Base-by-base conservation (phyloP, 2,113 vertebrate genomes). In the Seriola rivoliana region DNA sequence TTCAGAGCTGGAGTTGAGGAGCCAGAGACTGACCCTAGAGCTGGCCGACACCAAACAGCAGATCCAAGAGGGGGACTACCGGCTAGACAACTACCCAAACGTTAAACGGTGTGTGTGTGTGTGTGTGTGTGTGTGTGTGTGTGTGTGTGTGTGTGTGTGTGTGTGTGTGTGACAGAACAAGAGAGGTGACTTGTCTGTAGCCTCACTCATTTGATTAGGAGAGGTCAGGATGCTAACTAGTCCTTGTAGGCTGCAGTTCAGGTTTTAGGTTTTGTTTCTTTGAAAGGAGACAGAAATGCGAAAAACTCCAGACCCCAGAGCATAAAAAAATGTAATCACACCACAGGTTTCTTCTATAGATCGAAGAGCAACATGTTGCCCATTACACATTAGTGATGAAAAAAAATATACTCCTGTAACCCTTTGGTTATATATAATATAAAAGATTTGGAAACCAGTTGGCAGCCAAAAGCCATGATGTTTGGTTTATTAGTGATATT, bases 21-120 rank as follows among this genome's bases (percentile, higher is more conserved):
- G 96, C 90, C 98, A 99, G 54, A 96, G 96, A 82, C 91, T 99
- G 80, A 94, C 96, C 6, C 92, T 99, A 75, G 97, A 99, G 81
- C 93, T 99, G 86, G 96, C 97, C 25, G 97, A 99, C 87, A 98
- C 97, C 55, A 99, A 97, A 78, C 97, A 96, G 86, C 95, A 95
- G 84, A 97, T 99, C 90, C 97, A 97, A 48, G 97, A 95, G 78
- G 97, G 97, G 32, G 96, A 99, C 91, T 99, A 96, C 90, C 97
- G 96, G 50, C 91, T 96, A n/a, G 96, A 98, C 17, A 99, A 99
- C 93, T 99, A 99, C 80, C 96, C 96, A 84, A 96, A 94, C 92
- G 91, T 99, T 17, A 99, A 98, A 93, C 93, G 96, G 98, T 99
- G 77, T 64, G 83, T 81, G 65, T 68, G 8, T 73, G 32, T 59